Percentiles rank a stretch among this genome's conserved stretches.
phyloP scores from a whole-genome alignment of 2,888 invertebrate genomes.

The Ornithoptera priamus region DNA sequence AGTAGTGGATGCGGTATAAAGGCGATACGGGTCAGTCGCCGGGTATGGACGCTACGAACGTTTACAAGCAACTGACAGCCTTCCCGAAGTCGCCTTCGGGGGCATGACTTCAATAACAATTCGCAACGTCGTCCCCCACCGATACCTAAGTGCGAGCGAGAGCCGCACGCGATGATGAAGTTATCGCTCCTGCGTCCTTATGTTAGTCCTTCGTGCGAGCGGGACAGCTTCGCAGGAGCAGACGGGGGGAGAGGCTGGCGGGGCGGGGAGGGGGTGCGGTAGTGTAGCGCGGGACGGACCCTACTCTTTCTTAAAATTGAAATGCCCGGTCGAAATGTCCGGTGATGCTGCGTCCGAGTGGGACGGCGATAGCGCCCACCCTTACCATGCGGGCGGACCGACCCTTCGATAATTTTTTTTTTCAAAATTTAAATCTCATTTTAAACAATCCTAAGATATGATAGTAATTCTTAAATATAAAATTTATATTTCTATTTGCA shows the following conservation, averaged over 20 bases:
- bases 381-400: slow-evolving; percentile 77
- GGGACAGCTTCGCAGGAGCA: slow-evolving; percentile 49
- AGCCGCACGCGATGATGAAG: slow-evolving; percentile 75
- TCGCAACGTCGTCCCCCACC: slow-evolving; percentile 81
- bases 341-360: slow-evolving; percentile 80
- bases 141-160: slow-evolving; percentile 75
- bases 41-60: slow-evolving; percentile 76
- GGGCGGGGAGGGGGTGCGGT: slow-evolving; percentile 47
- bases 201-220: slow-evolving; percentile 77
- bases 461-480: slow-evolving; percentile 6
- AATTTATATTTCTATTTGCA: neutral
- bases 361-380: slow-evolving; percentile 78
- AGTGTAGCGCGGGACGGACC: slow-evolving; percentile 68
- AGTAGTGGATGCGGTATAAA: slow-evolving; percentile 58
- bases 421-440: slow-evolving; percentile 70
- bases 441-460: slow-evolving; percentile 39
- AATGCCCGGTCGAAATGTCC: slow-evolving; percentile 82
- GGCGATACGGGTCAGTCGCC: slow-evolving; percentile 59
- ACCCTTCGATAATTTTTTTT: slow-evolving; percentile 71
- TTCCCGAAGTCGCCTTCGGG: slow-evolving; percentile 80
- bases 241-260: slow-evolving; percentile 52
- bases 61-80: slow-evolving; percentile 79
- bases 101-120: slow-evolving; percentile 81
- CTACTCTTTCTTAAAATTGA: slow-evolving; percentile 81
- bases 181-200: slow-evolving; percentile 82